A percentile compares a stretch with the other conserved stretches of the same genome.
Evolutionary conservation across 2,797 vertebrate species (phyloP).

Genomic region (Gadopsis marmoratus): DNA sequence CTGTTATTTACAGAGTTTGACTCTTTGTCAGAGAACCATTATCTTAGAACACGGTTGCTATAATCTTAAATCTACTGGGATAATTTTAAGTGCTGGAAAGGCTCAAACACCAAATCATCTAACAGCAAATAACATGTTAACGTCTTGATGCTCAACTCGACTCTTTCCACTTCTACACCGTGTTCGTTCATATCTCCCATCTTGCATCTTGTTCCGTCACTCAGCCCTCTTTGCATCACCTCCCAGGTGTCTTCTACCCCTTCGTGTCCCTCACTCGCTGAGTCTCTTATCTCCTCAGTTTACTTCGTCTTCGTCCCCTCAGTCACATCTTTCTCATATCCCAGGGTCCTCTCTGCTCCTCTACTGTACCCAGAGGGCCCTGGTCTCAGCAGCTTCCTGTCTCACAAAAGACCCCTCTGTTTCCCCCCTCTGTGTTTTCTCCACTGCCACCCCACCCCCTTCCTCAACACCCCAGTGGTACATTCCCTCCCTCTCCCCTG

Average conservation of each 20-base stretch:
- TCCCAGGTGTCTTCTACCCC: slow-evolving; percentile 9
- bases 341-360: slow-evolving; percentile 48
- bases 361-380: slow-evolving; percentile 71
- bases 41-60: not conserved
- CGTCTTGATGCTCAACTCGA: not conserved
- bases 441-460: slow-evolving; percentile 79
- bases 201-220: not conserved
- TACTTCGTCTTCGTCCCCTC: slow-evolving; percentile 21
- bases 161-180: not conserved
- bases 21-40: not conserved
- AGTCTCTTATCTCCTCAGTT: slow-evolving; percentile 7
- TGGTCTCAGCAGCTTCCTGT: slow-evolving; percentile 75
- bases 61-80: not conserved
- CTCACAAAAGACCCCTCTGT: slow-evolving; percentile 85
- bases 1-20: not conserved
- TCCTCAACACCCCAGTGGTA: slow-evolving; percentile 86
- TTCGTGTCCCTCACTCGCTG: not conserved
- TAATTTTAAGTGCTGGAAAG: not conserved
- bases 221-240: not conserved
- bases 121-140: not conserved
- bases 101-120: not conserved
- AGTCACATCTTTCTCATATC: slow-evolving; percentile 49
- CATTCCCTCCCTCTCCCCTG: slow-evolving; percentile 83
- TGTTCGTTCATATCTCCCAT: not conserved
- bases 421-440: slow-evolving; percentile 74